Base-by-base conservation (phyloP, 2,797 vertebrate species). In the Sitta carolinensis region DNA sequence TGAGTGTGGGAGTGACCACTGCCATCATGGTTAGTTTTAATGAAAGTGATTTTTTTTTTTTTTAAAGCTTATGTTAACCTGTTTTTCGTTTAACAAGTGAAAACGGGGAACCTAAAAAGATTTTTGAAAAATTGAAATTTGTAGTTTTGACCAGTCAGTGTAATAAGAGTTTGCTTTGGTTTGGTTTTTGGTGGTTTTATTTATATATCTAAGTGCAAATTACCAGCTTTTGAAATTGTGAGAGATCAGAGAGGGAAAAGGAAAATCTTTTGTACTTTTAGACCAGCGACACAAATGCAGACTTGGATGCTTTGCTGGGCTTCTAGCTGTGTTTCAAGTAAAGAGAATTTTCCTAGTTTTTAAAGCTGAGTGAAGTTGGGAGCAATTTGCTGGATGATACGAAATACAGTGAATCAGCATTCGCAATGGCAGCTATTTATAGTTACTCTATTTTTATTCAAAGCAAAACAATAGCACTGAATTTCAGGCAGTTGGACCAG, bases 391-490 rank as follows among this genome's bases (percentile, higher is more conserved):
- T 30, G 38, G 54, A 75, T 51, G 89, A 78, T 93, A 87, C 25
- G 34, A 80, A 89, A 50, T 83, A 61, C 73, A 89, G 69, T 95
- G 95, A 92, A 93, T 96, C 95, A 96, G 95, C 93, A 90, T 95
- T 93, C 1, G 25, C 4, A 3, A 61, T 83, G 95, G 70, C 82
- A 87, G 55, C 91, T 94, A 89, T 96, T 93, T 90, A 91, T 90
- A 91, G 91, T 57, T 32, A 10, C 80, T 81, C 89, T 96, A 88
- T 95, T 96, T 97, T 95, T 94, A 84, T 80, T 92, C 69, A 42
- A 85, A 93, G 66, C 55, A 86, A 95, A 96, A 93, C 92, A 95
- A 91, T 92, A 92, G 94, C 84, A 45, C 84, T 69, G 92, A 66
- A 92, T 92, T 95, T 95, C 86, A 89, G 91, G 89, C 92, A 58